Evolutionary conservation across 2,888 invertebrate genomes (phyloP), one percentile per base, ranked within the genome.

Genomic region (Eupithecia tripunctaria): DNA sequence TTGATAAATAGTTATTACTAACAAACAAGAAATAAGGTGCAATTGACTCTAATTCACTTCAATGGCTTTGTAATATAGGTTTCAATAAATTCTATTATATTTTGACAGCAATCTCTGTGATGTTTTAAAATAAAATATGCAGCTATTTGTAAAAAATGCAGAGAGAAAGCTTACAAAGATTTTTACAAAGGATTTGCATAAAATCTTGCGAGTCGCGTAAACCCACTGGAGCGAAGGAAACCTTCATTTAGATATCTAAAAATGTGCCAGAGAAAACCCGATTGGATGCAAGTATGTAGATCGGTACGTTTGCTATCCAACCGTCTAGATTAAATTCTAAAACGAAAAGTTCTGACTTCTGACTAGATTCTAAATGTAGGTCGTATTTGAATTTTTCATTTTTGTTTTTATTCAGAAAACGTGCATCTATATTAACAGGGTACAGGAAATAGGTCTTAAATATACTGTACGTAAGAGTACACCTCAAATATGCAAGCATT

Each of bases 221-320:
- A 64, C n/a, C 38, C 15, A 64, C 21, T 64, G 25, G 14, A 68
- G 29, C 68, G 60, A 47, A 1, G 36, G 32, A 66, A 65, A 69
- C 25, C 27, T 36, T 66, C 21, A 62, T 69, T 59, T 38, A 73
- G 72, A 51, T 69, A 51, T 29, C 47, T 36, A 5, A n/a, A 63
- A 32, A n/a, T 63, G 56, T 56, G 12, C 25, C 25, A 56, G 56
- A 56, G 56, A 32, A 64, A 51, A 21, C 64, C 68, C 56, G 56
- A 25, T 67, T 72, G 62, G 29, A n/a, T 29, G 64, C 36, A 67
- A 27, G 29, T 29, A 27, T 5, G 2, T 29, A 60, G 59, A 15
- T 56, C 6, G 12, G 5, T 59, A 59, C 27, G 25, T 59, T 27
- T 14, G 27, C 27, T 15, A 6, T 59, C 27, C 15, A 15, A 15